A percentile compares a stretch with the other conserved stretches of the same genome.
Conservation (phyloP, 2,113 vertebrate genomes). For the Mustela lutreola region DNA sequence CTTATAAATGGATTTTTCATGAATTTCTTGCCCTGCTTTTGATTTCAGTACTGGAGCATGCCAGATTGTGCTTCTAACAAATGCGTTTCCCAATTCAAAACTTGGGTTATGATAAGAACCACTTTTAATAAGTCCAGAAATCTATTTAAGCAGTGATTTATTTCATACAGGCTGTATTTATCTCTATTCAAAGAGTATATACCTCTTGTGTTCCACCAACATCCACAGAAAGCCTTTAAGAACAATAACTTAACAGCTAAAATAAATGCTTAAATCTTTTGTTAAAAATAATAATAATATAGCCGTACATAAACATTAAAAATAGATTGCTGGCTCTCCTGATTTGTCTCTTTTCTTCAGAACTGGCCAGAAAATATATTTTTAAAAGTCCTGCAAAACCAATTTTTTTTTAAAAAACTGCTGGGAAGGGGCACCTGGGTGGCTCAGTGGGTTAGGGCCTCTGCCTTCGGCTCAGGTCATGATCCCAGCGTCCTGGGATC, state of each 20-base stretch:
- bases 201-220: background rate
- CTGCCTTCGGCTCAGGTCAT: too few species aligned
- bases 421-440: background rate
- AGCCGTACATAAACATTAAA: constrained; percentile 2
- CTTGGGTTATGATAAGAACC: background rate
- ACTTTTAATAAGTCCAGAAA: constrained; percentile 5
- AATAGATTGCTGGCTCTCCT: background rate
- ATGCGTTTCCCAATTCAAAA: constrained; percentile 45
- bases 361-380: background rate
- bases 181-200: background rate
- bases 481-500: too few species aligned
- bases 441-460: too few species aligned
- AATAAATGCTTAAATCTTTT: constrained; percentile 51
- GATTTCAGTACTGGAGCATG: background rate
- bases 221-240: background rate
- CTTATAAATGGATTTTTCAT: constrained; percentile 44
- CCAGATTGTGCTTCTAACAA: background rate
- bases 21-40: constrained; percentile 25
- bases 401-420: background rate
- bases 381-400: background rate
- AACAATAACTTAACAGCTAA: constrained; percentile 45
- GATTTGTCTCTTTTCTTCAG: background rate
- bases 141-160: background rate
- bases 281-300: background rate
- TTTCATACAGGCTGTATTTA: background rate